Conservation (phyloP, 2,888 invertebrate genomes). For the Drosophila kanekoi region DNA sequence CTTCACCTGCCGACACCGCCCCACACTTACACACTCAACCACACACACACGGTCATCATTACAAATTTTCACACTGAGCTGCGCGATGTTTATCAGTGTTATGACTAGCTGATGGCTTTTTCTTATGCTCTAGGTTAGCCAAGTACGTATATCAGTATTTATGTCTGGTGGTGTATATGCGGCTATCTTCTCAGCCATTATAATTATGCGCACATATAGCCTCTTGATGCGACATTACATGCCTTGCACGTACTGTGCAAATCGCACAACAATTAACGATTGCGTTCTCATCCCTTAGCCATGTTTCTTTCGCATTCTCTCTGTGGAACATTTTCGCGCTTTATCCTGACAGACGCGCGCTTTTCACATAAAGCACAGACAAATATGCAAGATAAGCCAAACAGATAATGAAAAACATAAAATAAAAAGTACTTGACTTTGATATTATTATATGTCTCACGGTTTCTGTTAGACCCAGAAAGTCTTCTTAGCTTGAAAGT, state of each 20-base stretch:
- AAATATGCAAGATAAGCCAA: slow-evolving; percentile 20
- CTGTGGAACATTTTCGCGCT: slow-evolving; percentile 14
- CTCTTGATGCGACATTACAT: slow-evolving; percentile 6
- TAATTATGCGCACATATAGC: slow-evolving; percentile 13
- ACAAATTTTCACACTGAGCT: slow-evolving; percentile 32
- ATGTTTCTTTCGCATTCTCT: slow-evolving; percentile 8
- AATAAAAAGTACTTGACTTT: neutral
- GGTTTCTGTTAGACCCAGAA: no score
- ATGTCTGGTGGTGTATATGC: neutral
- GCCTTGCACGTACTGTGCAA: slow-evolving; percentile 59
- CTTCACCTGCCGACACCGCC: slow-evolving; percentile 32
- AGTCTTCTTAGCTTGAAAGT: no score
- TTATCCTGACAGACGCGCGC: slow-evolving; percentile 13
- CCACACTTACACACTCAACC: neutral
- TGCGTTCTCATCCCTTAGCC: slow-evolving; percentile 40
- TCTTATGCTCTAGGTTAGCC: slow-evolving; percentile 6
- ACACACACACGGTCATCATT: slow-evolving; percentile 18
- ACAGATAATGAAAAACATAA: slow-evolving; percentile 3
- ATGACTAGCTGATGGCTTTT: slow-evolving; percentile 17
- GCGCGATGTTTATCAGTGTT: slow-evolving; percentile 42
- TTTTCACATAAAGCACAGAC: slow-evolving; percentile 17
- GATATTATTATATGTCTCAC: neutral
- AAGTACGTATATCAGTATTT: slow-evolving; percentile 20
- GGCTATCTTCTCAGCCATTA: slow-evolving; percentile 5
- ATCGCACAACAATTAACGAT: slow-evolving; percentile 68